Evolutionary conservation across 2,113 vertebrate species (phyloP), one percentile per base, ranked within the genome.

Genomic region (Cheilinus undulatus): DNA sequence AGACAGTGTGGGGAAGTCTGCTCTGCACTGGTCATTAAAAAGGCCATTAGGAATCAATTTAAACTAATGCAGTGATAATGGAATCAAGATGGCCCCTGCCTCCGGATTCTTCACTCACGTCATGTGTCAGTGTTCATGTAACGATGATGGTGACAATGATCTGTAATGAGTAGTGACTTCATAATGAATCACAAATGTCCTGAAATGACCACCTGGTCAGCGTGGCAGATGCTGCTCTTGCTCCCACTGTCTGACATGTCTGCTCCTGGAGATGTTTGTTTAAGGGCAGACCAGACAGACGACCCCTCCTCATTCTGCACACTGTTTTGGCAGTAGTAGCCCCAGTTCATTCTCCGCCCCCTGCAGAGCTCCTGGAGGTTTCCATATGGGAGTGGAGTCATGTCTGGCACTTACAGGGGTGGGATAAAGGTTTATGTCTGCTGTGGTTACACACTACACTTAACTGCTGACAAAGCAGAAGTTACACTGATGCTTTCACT

Each of bases 21-120:
- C 51, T 82, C 75, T 69, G 61, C 70, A 67, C 23, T 24, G 70
- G 82, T 70, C 85, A 82, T 89, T 86, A 91, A 88, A 86, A 70
- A 74, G 58, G 26, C 78, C 85, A 87, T 91, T 92, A 92, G 84
- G 74, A 89, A 86, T 87, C 83, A 86, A 83, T 91, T 93, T 78
- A 75, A 80, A 57, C 36, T 86, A 84, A 88, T 89, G 69, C 73
- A 42, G 57, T 73, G 45, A 17, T 90, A 91, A 93, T 92, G 84
- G 90, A 83, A 78, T 75, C 90, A 90, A 87, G 76, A 88, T 84
- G 80, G 73, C 48, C 43, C 13, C 22, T 30, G 53, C 40, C 49
- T 43, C 68, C 67, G 30, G 66, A 42, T 50, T 69, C 43, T 58
- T 63, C 43, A 11, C 67, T 58, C 61, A 36, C 62, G 28, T 63